Evolutionary conservation across 2,888 invertebrate species (phyloP).

Genomic region (Eutolmus rufibarbis): DNA sequence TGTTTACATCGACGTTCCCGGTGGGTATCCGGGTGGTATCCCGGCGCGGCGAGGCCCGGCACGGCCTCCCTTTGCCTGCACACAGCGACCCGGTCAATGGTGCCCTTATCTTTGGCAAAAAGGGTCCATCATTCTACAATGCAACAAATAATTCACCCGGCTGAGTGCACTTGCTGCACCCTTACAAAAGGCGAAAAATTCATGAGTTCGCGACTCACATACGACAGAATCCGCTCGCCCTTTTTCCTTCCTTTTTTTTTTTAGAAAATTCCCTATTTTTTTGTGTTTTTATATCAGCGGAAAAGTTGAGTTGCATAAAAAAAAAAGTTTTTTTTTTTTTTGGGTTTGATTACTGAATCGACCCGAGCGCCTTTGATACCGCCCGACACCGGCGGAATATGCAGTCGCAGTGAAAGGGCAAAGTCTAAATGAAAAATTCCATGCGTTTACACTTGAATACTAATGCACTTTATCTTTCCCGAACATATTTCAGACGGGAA

Average conservation of each 20-base stretch:
- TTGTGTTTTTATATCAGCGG: neutral
- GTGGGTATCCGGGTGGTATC: neutral
- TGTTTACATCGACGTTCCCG: slow-evolving; percentile 7
- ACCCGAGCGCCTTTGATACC: neutral
- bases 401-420: neutral
- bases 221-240: neutral
- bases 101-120: slow-evolving; percentile 7
- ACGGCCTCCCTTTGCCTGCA: neutral
- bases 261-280: neutral
- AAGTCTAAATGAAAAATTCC: slow-evolving; percentile 15
- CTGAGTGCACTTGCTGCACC: slow-evolving; percentile 29
- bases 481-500: slow-evolving; percentile 19
- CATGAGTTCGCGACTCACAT: slow-evolving; percentile 22
- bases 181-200: slow-evolving; percentile 33
- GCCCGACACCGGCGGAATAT: neutral
- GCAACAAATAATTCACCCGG: slow-evolving; percentile 42
- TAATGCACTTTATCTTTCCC: slow-evolving; percentile 31
- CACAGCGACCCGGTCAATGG: neutral
- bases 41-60: neutral
- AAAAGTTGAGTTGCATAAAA: neutral
- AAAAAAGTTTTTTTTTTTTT: neutral
- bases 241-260: neutral
- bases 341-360: neutral
- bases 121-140: slow-evolving; percentile 40
- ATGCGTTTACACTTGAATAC: slow-evolving; percentile 36